These are phyloP conservation scores for Dromiciops gliroides DNA, from an alignment of 2,113 vertebrate genomes.

Conservation along the genomic window DNA sequence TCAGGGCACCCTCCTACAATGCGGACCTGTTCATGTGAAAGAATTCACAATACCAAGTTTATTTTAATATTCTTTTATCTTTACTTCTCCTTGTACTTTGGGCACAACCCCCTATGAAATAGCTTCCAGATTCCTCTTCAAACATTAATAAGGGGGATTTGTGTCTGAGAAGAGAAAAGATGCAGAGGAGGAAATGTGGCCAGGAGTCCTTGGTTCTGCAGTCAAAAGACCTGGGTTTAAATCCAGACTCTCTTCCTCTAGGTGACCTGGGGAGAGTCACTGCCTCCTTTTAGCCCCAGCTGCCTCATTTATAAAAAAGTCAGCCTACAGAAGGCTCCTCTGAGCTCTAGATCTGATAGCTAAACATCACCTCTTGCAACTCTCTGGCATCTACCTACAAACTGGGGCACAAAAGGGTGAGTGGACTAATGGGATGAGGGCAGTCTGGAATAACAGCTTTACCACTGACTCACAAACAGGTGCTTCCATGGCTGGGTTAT, in stretches of 20 bases:
- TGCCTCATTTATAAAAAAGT: background rate
- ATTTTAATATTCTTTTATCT: constrained; percentile 67
- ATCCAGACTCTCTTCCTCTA: background rate
- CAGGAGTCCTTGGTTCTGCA: background rate
- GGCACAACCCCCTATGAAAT: constrained; percentile 59
- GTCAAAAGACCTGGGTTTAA: background rate
- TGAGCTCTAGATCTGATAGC: background rate
- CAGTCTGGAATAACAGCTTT: background rate
- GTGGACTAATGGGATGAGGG: background rate
- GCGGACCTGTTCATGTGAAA: constrained; percentile 56
- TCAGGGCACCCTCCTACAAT: constrained; percentile 30
- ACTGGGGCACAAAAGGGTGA: background rate
- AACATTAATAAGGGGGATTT: constrained; percentile 23
- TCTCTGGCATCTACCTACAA: background rate
- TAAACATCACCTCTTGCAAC: background rate
- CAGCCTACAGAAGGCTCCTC: background rate
- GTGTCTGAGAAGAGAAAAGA: background rate
- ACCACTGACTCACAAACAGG: background rate
- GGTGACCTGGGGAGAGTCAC: background rate
- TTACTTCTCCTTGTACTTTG: constrained; percentile 56
- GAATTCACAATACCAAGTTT: constrained; percentile 52
- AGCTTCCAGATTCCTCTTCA: constrained; percentile 55
- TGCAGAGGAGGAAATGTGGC: background rate
- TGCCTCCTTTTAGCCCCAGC: background rate
- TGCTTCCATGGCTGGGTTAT: background rate